phyloP scores from a whole-genome alignment of 2,888 invertebrate genomes.

The Prosapia bicincta region DNA sequence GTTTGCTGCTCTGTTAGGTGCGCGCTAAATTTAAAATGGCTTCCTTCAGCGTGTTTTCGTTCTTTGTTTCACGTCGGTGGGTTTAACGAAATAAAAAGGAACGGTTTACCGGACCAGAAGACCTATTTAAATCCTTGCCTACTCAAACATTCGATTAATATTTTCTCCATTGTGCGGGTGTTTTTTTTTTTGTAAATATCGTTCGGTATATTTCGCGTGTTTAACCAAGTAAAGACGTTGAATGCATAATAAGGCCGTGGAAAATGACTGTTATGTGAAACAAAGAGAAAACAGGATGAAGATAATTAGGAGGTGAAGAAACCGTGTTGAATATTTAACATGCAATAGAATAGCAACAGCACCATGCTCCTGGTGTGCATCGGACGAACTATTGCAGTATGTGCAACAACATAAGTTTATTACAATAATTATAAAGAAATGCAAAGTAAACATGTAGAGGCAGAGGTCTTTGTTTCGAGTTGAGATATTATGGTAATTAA shows the following conservation, averaged over 20 bases:
- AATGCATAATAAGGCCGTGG: constrained; percentile 27
- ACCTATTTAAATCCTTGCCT: neutral
- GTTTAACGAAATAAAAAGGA: no score
- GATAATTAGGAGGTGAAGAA: constrained; percentile 29
- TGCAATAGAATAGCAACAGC: constrained; percentile 10
- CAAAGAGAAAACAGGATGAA: constrained; percentile 27
- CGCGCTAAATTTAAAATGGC: no score
- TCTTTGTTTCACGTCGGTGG: no score
- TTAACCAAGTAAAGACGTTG: constrained; percentile 9
- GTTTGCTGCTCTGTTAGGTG: no score
- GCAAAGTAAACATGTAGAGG: neutral
- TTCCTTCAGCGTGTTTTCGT: no score
- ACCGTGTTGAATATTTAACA: constrained; percentile 28
- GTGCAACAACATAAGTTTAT: neutral
- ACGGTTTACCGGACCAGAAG: neutral
- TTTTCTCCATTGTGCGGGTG: constrained; percentile 6
- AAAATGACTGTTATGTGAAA: constrained; percentile 24
- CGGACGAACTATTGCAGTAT: constrained; percentile 18
- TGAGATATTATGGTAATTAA: neutral
- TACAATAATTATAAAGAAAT: constrained; percentile 2
- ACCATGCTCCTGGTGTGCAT: constrained; percentile 22
- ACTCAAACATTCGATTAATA: neutral
- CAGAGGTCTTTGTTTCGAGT: neutral
- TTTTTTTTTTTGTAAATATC: constrained; percentile 23
- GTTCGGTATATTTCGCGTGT: constrained; percentile 16